Base-by-base conservation (phyloP, 23 tunicate genomes). In the Phallusia fumigata region DNA sequence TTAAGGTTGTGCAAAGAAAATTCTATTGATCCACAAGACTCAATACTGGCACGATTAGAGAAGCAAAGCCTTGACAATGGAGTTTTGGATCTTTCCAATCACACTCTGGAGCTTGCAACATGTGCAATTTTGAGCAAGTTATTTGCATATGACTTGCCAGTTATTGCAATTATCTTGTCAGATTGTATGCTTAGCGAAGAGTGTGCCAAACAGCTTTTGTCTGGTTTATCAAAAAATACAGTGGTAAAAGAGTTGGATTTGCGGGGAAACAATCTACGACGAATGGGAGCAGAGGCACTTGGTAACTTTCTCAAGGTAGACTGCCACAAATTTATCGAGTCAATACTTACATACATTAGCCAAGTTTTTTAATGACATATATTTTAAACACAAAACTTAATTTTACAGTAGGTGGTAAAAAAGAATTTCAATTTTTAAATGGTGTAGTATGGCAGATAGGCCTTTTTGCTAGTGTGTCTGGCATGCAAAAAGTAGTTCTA, bases 121-220 rank as follows among this genome's bases (percentile, higher is more conserved):
- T 82, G 90, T 77, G 76, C 79, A 12, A 80, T 84, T n/a, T 74
- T 90, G 35, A 88, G 89, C 35, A 90, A 90, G 77, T 64, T 76
- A 0, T 73, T 92, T 24, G 50, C 88, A 32, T 82, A 92, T 52
- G 97, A 92, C 45, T 34, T 87, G 53, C 86, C 86, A 0, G 78
- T 92, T 33, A 77, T 81, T 21, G 58, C 73, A 33, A 22, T 92
- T 12, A 28, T 84, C 0, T 53, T 92, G 64, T 52, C 91, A 52
- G 97, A 92, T 65, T 92, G 97, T 53, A 92, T 92, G 97, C 83
- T 92, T 13, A 83, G 80, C 80, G 97, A 92, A 32, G 91, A 92
- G 76, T 88, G 91, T 2, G 89, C 86, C 31, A 92, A 92, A 74
- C 36, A 53, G 32, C 74, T 92, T 32, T 84, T 92, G 5, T 80